A percentile compares a stretch with the other conserved stretches of the same genome.
Evolutionary conservation across 2,113 vertebrate genomes (phyloP).

Genomic region (Mugil cephalus): DNA sequence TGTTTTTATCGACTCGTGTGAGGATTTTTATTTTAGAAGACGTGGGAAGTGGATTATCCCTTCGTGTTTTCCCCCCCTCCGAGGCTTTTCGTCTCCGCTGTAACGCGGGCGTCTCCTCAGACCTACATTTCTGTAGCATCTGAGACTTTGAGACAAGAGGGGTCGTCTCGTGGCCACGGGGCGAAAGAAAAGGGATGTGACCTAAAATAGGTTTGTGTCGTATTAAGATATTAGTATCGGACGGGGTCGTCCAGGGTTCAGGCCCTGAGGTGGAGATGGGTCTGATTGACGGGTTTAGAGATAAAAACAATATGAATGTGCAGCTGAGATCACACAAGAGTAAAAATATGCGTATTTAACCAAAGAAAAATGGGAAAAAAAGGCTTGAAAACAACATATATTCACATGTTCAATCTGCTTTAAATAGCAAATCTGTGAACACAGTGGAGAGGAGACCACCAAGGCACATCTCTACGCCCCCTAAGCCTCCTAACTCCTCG

Average conservation of each 20-base stretch:
- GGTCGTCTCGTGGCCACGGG: conserved; percentile 53
- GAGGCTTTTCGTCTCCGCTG: conserved; percentile 62
- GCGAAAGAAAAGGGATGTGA: conserved; percentile 29
- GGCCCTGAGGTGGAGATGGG: conserved; percentile 1
- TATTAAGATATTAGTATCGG: background rate
- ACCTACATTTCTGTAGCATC: conserved; percentile 33
- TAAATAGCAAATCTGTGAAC: conserved; percentile 29
- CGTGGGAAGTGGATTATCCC: conserved; percentile 56
- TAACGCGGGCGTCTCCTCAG: conserved; percentile 23
- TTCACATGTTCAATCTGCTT: conserved; percentile 28
- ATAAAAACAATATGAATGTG: too few species aligned
- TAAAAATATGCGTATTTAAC: too few species aligned
- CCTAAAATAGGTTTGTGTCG: conserved; percentile 27
- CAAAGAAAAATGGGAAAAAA: too few species aligned
- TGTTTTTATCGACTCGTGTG: too few species aligned
- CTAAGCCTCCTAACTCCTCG: conserved; percentile 35
- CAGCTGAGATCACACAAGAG: too few species aligned
- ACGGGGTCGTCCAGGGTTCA: conserved; percentile 39
- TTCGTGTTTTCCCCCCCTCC: conserved; percentile 51
- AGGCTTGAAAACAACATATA: too few species aligned
- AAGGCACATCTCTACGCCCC: conserved; percentile 33
- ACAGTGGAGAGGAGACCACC: background rate
- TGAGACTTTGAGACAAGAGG: conserved; percentile 37
- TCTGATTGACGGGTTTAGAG: background rate
- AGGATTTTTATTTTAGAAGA: background rate